These are phyloP conservation scores for Eupithecia inturbata DNA, from an alignment of 2,888 invertebrate species.

Conservation along the genomic window DNA sequence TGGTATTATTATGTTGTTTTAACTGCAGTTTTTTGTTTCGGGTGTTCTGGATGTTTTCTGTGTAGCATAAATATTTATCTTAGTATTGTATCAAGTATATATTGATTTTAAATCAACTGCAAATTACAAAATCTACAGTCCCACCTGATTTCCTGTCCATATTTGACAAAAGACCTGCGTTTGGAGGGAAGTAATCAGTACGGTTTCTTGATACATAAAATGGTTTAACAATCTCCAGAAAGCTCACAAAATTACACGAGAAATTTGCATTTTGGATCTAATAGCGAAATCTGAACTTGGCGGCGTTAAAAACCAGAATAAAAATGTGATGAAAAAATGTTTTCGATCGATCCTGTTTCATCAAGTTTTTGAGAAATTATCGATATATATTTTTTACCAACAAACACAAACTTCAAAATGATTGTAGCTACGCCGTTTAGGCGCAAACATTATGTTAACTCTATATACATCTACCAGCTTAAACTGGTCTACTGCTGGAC, in stretches of 20 bases:
- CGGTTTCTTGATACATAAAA: neutral
- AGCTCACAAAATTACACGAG: neutral
- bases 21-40: too few species aligned
- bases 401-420: too few species aligned
- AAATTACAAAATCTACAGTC: slow-evolving; percentile 8
- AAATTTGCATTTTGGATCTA: neutral
- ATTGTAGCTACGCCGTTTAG: too few species aligned
- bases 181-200: neutral
- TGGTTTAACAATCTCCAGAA: neutral
- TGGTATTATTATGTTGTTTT: neutral
- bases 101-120: neutral
- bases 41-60: too few species aligned
- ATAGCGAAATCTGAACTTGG: neutral
- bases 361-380: too few species aligned
- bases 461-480: too few species aligned
- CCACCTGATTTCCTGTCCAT: slow-evolving; percentile 33
- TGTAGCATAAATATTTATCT: neutral
- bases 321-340: neutral
- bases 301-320: neutral
- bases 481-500: too few species aligned
- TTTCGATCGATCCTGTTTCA: too few species aligned
- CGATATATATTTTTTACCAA: too few species aligned
- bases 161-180: slow-evolving; percentile 34
- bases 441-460: too few species aligned
- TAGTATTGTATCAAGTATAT: neutral